phyloP scores from a whole-genome alignment of 2,797 vertebrate species.

The Esox masquinongy region DNA sequence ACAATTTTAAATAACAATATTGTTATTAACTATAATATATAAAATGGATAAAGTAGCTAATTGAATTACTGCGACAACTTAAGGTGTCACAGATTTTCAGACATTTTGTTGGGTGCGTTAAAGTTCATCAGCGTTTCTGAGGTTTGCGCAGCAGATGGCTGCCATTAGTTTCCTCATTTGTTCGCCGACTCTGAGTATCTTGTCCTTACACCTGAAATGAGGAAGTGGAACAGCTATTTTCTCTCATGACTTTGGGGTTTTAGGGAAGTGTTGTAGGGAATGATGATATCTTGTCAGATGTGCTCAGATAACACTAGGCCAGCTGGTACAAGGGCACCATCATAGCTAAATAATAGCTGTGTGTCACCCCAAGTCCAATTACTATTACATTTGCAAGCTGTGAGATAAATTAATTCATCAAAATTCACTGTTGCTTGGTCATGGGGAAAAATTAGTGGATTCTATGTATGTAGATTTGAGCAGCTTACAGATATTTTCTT shows the following conservation, averaged over 20 bases:
- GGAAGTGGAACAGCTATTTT: slow-evolving; percentile 89
- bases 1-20: background rate
- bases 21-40: background rate
- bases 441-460: slow-evolving; percentile 33
- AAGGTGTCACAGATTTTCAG: slow-evolving; percentile 58
- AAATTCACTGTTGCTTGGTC: slow-evolving; percentile 68
- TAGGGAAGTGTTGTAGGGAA: slow-evolving; percentile 71
- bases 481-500: background rate
- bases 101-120: slow-evolving; percentile 67
- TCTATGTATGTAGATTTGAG: background rate
- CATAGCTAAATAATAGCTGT: slow-evolving; percentile 77
- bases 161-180: slow-evolving; percentile 97
- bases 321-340: slow-evolving; percentile 75
- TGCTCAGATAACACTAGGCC: slow-evolving; percentile 70
- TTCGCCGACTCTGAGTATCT: slow-evolving; percentile 74
- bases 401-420: slow-evolving; percentile 73
- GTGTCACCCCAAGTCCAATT: slow-evolving; percentile 77
- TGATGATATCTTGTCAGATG: slow-evolving; percentile 77
- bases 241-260: slow-evolving; percentile 84
- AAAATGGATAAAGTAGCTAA: background rate
- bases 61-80: slow-evolving; percentile 38
- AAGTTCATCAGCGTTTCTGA: slow-evolving; percentile 64
- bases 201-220: slow-evolving; percentile 91
- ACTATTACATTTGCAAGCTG: slow-evolving; percentile 81
- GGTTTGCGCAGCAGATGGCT: slow-evolving; percentile 88